phyloP scores from a whole-genome alignment of 2,797 vertebrate genomes.

The Pygocentrus nattereri region DNA sequence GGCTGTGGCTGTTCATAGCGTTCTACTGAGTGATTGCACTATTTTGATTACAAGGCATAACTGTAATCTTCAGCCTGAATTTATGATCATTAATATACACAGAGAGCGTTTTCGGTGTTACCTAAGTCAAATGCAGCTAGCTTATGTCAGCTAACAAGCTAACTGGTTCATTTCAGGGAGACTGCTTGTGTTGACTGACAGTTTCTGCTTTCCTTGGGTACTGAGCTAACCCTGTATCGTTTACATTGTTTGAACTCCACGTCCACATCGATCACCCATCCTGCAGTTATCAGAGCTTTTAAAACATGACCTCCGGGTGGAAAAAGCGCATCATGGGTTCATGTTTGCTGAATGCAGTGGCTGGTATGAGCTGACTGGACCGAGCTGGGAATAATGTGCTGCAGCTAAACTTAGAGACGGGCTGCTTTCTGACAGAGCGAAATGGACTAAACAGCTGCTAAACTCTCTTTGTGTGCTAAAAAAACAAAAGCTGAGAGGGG shows the following conservation, averaged over 20 bases:
- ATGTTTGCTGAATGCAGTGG: not conserved
- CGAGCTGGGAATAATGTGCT: not conserved
- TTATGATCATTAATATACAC: not conserved
- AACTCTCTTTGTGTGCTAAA: not conserved
- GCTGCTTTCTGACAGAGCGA: not conserved
- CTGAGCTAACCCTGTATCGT: not conserved
- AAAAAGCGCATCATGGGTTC: not conserved
- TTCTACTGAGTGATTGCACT: too few relatives aligned
- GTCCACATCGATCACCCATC: not conserved
- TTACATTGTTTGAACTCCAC: not conserved
- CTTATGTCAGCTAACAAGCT: not conserved
- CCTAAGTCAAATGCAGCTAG: not conserved
- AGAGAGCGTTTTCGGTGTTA: not conserved
- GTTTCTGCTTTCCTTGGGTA: not conserved
- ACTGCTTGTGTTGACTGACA: not conserved
- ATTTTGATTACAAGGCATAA: not conserved
- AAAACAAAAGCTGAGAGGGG: not conserved
- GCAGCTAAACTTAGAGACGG: not conserved
- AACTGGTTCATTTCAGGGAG: not conserved
- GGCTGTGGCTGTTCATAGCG: not conserved
- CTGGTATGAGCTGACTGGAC: not conserved
- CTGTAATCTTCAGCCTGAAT: not conserved
- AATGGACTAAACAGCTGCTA: not conserved
- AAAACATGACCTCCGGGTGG: not conserved
- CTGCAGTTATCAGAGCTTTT: not conserved